Evolutionary conservation across 1,140 invertebrate genomes (phyloP).

Genomic region (Drosophila simulans): DNA sequence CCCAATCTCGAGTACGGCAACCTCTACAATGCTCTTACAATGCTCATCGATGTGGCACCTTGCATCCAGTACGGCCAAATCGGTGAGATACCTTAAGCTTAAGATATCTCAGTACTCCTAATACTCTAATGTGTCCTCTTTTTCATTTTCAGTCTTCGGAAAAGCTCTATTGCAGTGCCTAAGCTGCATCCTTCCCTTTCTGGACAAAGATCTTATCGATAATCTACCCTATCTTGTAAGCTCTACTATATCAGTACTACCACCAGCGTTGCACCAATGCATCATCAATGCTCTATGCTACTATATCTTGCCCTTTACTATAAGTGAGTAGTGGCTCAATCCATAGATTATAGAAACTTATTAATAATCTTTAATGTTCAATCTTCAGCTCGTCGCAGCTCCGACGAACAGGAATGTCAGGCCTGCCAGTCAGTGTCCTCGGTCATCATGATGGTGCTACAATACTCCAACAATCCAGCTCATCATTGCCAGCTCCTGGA

Average conservation of each 20-base stretch:
- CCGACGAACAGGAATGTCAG: slow-evolving; percentile 91
- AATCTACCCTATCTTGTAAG: slow-evolving; percentile 97
- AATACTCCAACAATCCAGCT: slow-evolving; percentile 96
- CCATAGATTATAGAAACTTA: neutral
- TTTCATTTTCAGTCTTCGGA: slow-evolving; percentile 91
- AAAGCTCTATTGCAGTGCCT: slow-evolving; percentile 95
- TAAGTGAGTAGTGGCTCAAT: slow-evolving; percentile 88
- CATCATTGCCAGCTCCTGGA: slow-evolving; percentile 98
- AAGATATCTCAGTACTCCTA: neutral
- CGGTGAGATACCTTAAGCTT: slow-evolving; percentile 85
- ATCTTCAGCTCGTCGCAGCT: slow-evolving; percentile 87
- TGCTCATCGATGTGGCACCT: slow-evolving; percentile 92
- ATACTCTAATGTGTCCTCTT: neutral
- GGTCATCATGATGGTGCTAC: slow-evolving; percentile 98
- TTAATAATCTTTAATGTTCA: neutral
- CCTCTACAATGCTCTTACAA: slow-evolving; percentile 94
- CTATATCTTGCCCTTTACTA: slow-evolving; percentile 98
- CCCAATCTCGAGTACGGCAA: slow-evolving; percentile 98
- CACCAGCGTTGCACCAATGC: slow-evolving; percentile 95
- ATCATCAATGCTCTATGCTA: slow-evolving; percentile 98
- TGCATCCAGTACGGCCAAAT: slow-evolving; percentile 93
- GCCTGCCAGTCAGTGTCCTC: slow-evolving; percentile 96
- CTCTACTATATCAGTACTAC: slow-evolving; percentile 96
- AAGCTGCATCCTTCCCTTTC: slow-evolving; percentile 96
- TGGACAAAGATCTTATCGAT: slow-evolving; percentile 98